These are phyloP conservation scores for Eledone cirrhosa DNA, from an alignment of 2,888 invertebrate genomes.

Conservation along the genomic window DNA sequence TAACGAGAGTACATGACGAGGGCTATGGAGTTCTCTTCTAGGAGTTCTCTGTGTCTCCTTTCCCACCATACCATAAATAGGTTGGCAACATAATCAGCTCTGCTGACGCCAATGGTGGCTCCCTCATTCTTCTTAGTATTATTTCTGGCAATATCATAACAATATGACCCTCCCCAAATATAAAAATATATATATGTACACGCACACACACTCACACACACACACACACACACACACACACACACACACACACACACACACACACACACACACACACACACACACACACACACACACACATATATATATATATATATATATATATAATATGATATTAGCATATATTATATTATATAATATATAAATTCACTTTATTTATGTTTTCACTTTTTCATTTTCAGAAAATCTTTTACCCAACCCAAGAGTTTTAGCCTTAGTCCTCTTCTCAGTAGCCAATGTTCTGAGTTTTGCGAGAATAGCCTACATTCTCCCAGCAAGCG, in stretches of 20 bases:
- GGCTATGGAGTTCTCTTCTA: no score
- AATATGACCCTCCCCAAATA: no score
- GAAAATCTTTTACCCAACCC: slow-evolving; percentile 41
- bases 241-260: not conserved
- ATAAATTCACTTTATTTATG: not conserved
- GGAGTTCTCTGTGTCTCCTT: no score
- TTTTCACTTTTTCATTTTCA: slow-evolving; percentile 12
- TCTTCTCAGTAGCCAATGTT: slow-evolving; percentile 49
- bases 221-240: not conserved
- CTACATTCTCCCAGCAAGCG: slow-evolving; percentile 49
- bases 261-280: not conserved
- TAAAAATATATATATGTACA: not conserved
- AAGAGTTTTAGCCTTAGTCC: slow-evolving; percentile 40
- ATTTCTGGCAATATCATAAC: no score
- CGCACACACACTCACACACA: not conserved
- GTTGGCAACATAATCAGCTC: no score
- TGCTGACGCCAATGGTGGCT: no score
- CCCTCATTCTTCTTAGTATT: no score
- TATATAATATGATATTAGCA: not conserved
- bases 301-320: slow-evolving; percentile 7
- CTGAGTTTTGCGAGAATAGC: slow-evolving; percentile 47
- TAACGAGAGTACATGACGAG: no score
- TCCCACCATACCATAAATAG: no score
- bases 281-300: not conserved
- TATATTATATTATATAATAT: not conserved